phyloP scores from a whole-genome alignment of 2,888 invertebrate species.

The Laspeyria flexula region DNA sequence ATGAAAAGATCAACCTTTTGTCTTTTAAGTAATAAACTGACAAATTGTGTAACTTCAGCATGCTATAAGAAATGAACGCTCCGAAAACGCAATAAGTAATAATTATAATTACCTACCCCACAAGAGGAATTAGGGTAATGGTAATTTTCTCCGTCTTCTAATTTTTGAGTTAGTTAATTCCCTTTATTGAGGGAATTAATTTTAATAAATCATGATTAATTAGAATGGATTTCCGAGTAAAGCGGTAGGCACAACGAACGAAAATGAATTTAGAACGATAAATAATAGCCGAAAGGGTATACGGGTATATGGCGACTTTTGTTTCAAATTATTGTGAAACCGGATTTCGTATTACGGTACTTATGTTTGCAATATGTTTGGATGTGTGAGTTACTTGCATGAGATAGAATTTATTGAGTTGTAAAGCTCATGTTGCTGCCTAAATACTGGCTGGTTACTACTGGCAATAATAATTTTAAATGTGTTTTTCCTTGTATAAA shows the following conservation, averaged over 20 bases:
- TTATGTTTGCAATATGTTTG: no score
- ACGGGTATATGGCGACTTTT: not conserved
- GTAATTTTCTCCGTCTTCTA: constrained; percentile 16
- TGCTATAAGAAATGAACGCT: not conserved
- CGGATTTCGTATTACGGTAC: not conserved
- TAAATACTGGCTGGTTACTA: no score
- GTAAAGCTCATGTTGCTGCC: no score
- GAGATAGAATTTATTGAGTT: no score
- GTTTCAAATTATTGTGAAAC: not conserved
- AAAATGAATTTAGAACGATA: constrained; percentile 8
- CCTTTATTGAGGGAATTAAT: constrained; percentile 52
- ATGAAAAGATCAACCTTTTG: no score
- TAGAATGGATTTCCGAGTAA: constrained; percentile 40
- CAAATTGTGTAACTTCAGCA: not conserved
- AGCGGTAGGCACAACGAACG: constrained; percentile 21
- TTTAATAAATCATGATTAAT: constrained; percentile 60
- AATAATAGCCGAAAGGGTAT: constrained; percentile 12
- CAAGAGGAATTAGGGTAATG: constrained; percentile 15
- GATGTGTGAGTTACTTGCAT: no score
- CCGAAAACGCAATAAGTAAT: not conserved
- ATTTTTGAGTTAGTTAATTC: constrained; percentile 44
- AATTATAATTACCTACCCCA: not conserved
- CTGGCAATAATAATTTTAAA: no score
- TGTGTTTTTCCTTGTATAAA: no score
- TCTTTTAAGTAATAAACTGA: no score